Evolutionary conservation across 2,113 vertebrate species (phyloP).

Genomic region (Leucosticte australis): DNA sequence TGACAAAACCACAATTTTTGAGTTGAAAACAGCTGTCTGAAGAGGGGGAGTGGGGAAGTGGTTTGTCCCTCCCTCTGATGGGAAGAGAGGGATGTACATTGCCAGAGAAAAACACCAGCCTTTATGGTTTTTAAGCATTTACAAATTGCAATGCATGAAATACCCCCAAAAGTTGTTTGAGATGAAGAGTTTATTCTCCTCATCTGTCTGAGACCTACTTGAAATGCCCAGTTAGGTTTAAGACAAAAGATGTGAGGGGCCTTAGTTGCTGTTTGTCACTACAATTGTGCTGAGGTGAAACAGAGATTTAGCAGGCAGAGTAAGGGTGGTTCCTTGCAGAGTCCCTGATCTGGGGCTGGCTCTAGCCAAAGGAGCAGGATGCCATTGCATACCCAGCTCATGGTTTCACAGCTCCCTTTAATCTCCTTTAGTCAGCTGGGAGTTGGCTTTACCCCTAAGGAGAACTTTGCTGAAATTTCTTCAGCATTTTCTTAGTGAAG

Average conservation of each 20-base stretch:
- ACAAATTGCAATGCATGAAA: neutral
- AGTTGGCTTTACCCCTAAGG: neutral
- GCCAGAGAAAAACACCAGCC: neutral
- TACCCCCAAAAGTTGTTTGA: neutral
- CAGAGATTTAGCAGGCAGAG: neutral
- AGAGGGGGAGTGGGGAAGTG: neutral
- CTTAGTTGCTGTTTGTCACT: neutral
- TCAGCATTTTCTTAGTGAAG: neutral
- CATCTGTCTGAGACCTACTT: neutral
- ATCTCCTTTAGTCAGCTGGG: neutral
- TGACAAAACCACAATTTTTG: neutral
- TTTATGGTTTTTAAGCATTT: neutral
- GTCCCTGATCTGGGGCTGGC: neutral
- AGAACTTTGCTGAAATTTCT: neutral
- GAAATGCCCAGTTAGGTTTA: neutral
- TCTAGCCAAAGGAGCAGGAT: neutral
- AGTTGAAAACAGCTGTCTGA: neutral
- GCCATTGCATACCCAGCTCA: rapidly evolving
- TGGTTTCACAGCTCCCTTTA: neutral
- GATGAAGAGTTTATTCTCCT: neutral
- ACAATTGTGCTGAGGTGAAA: neutral
- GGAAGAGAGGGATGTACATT: neutral
- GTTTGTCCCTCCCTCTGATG: neutral
- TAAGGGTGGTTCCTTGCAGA: neutral
- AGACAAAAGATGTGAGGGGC: neutral